Conservation (phyloP, 92 coral and sea anemone species). For the Palythoa grandiflora region DNA sequence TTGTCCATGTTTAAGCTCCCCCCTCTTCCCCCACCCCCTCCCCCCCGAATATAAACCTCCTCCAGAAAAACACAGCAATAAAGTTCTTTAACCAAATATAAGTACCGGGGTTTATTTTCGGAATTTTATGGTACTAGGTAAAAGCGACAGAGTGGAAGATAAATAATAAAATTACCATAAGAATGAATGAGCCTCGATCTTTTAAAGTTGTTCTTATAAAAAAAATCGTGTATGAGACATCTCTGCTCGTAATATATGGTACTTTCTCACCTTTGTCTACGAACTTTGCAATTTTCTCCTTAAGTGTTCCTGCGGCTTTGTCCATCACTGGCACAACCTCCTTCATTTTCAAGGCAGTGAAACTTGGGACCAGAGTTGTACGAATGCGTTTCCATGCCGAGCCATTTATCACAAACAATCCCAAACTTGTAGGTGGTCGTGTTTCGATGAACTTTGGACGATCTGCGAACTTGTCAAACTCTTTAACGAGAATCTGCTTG, state of each 20-base stretch:
- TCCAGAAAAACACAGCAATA: no score
- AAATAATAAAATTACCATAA: no score
- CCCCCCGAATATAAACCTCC: no score
- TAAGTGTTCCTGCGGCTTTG: conserved; percentile 47
- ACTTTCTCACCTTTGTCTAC: conserved; percentile 63
- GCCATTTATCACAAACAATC: conserved; percentile 58
- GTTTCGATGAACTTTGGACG: conserved; percentile 64
- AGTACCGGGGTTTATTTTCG: no score
- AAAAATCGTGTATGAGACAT: no score
- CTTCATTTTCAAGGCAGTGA: conserved; percentile 74
- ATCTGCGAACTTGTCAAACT: conserved; percentile 80
- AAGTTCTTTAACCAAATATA: no score
- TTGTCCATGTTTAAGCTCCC: no score
- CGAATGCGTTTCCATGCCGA: conserved; percentile 80
- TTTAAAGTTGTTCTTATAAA: no score
- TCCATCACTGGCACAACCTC: conserved; percentile 77
- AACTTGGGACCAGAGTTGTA: conserved; percentile 72
- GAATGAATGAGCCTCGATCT: no score
- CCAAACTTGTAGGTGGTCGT: conserved; percentile 62
- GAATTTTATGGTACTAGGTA: no score
- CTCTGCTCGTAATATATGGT: neutral
- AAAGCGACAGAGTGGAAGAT: no score
- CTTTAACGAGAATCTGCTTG: conserved; percentile 76
- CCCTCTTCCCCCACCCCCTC: no score
- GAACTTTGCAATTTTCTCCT: conserved; percentile 51